A percentile compares a stretch with the other conserved stretches of the same genome.
Evolutionary conservation across 1,140 invertebrate genomes (phyloP).

Genomic region (Pseudomyrmex cubaensis): DNA sequence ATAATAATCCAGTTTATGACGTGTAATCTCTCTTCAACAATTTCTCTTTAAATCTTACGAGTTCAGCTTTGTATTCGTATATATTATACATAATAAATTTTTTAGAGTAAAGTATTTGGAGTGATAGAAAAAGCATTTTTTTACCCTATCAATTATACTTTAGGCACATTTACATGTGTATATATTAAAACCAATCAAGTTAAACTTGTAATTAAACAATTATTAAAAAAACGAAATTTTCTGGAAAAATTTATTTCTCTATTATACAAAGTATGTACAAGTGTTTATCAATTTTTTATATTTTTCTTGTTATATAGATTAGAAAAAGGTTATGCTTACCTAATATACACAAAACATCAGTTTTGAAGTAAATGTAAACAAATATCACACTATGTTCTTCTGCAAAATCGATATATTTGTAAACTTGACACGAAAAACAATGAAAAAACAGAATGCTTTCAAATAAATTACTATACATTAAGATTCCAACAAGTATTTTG

Average conservation of each 20-base stretch:
- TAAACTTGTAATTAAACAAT: too few species aligned
- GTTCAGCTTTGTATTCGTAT: conserved; percentile 7
- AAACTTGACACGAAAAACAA: not conserved
- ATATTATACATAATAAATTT: conserved; percentile 6
- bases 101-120: conserved; percentile 4
- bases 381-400: conserved; percentile 1
- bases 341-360: conserved; percentile 24
- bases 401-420: conserved; percentile 12
- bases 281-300: too few species aligned
- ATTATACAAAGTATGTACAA: not conserved
- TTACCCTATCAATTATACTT: not conserved
- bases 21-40: conserved; percentile 11
- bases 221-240: too few species aligned
- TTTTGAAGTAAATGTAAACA: not conserved
- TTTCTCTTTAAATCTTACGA: conserved; percentile 27
- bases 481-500: too few species aligned
- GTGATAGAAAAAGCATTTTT: conserved; percentile 1
- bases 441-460: too few species aligned
- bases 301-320: too few species aligned
- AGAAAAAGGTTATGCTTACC: not conserved
- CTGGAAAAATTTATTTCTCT: not conserved
- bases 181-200: not conserved
- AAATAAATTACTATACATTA: conserved; percentile 23
- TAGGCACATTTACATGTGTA: not conserved
- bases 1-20: conserved; percentile 6